Evolutionary conservation across 2,797 vertebrate species (phyloP), one percentile per base, ranked within the genome.

Genomic region (Danio jaintianensis): DNA sequence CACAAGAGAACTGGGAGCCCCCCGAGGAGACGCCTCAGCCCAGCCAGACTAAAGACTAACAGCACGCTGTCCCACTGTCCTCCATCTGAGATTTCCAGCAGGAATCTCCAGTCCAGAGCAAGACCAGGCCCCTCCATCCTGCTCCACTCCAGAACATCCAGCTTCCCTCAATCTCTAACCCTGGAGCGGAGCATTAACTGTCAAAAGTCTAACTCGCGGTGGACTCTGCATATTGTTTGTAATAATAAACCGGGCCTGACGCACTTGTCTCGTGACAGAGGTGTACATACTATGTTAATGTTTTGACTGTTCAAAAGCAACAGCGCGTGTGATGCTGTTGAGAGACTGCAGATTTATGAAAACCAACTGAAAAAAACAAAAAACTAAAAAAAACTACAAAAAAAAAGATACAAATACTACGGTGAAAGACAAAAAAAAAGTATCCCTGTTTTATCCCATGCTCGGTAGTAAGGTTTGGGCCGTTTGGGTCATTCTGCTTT

Each of bases 271-370:
- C 95, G 95, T 90, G 95, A 96, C 95, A 96, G 96, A 96, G 96
- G 96, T 99, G 97, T 99, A 99, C 95, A 99, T 99, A 98, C 95
- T 99, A 96, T 97, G 96, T 97, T 98, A 95, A 96, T 97, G 97
- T 98, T 92, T 94, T 97, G 96, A 98, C 97, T 98, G 96, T 98
- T 98, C 94, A 83, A 88, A 89, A 79, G 94, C 90, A 88, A 95
- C 95, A 96, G 96, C 95, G 94, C 95, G 94, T 63, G 71, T 95
- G 66, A 63, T 95, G 96, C 95, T 95, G 95, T 93, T 90, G 95
- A 94, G 93, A 96, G 93, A 96, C 94, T 94, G 93, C 95, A 94
- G 93, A 97, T 96, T 94, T 95, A 95, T 88, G 93, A 89, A 91
- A 92, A 90, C 29, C 29, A 29, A 29, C 89, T 90, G 90, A 92